These are phyloP conservation scores for Entomyzon cyanotis DNA, from an alignment of 2,113 vertebrate species.

Conservation along the genomic window DNA sequence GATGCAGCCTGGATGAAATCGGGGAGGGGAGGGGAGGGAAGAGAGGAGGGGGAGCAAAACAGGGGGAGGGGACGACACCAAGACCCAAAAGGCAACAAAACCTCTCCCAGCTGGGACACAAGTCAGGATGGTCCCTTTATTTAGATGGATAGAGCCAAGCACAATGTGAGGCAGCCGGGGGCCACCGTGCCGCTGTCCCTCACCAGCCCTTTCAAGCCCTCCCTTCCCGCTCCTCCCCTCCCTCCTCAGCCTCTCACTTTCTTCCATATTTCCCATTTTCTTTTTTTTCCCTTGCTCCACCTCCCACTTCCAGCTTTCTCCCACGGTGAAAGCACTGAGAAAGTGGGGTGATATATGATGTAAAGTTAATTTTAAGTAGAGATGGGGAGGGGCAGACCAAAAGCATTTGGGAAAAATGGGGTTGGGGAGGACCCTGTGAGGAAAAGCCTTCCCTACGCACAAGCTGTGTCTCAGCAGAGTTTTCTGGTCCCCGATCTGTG, in stretches of 20 bases:
- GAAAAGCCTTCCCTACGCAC: neutral
- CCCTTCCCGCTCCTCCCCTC: neutral
- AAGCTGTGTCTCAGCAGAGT: neutral
- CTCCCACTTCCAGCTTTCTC: neutral
- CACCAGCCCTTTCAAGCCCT: neutral
- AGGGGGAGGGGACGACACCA: neutral
- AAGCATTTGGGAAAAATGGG: neutral
- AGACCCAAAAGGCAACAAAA: constrained; percentile 1
- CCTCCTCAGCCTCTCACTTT: neutral
- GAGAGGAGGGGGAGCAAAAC: neutral
- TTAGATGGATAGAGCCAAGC: constrained; percentile 71
- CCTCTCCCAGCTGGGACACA: constrained; percentile 67
- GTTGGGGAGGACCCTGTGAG: neutral
- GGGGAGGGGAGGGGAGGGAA: neutral
- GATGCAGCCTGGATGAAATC: constrained; percentile 4
- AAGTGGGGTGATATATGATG: neutral
- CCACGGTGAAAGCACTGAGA: neutral
- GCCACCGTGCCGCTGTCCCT: neutral
- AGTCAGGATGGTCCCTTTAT: constrained; percentile 74
- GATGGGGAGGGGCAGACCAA: neutral
- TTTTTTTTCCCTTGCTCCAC: neutral
- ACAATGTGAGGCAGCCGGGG: neutral
- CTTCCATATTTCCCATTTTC: neutral
- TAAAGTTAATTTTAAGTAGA: neutral
- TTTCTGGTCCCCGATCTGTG: neutral